Evolutionary conservation across 2,797 vertebrate species (phyloP).

Genomic region (Hippocampus kuda): DNA sequence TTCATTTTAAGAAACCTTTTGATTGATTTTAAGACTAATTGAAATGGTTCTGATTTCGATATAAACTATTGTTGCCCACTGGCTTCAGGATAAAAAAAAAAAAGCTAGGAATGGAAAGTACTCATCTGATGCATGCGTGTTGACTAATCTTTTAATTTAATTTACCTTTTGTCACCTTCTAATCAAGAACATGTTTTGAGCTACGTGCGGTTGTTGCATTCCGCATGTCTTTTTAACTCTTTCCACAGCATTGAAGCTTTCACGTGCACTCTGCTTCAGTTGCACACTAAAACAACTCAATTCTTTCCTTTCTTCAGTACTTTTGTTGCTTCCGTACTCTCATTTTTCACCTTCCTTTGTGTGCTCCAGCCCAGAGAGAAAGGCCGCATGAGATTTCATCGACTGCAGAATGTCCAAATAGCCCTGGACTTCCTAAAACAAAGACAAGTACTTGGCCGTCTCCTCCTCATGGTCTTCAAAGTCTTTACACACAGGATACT

Average conservation of each 20-base stretch:
- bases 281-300: neutral
- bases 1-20: too few species aligned
- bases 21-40: too few species aligned
- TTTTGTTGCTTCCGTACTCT: neutral
- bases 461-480: neutral
- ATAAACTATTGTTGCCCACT: too few species aligned
- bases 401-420: conserved; percentile 97
- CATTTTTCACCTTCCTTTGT: neutral
- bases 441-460: conserved; percentile 74
- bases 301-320: neutral
- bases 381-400: conserved; percentile 93
- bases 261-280: neutral
- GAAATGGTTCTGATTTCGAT: too few species aligned
- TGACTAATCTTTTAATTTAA: conserved; percentile 29
- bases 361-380: conserved; percentile 85
- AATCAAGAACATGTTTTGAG: neutral
- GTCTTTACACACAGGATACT: neutral
- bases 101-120: neutral
- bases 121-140: neutral
- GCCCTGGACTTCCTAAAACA: conserved; percentile 96
- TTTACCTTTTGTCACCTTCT: neutral
- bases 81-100: too few species aligned
- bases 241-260: neutral
- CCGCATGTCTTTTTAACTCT: neutral
- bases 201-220: neutral